Conservation (phyloP, 2,113 vertebrate species). For the Psephotus haematonotus region DNA sequence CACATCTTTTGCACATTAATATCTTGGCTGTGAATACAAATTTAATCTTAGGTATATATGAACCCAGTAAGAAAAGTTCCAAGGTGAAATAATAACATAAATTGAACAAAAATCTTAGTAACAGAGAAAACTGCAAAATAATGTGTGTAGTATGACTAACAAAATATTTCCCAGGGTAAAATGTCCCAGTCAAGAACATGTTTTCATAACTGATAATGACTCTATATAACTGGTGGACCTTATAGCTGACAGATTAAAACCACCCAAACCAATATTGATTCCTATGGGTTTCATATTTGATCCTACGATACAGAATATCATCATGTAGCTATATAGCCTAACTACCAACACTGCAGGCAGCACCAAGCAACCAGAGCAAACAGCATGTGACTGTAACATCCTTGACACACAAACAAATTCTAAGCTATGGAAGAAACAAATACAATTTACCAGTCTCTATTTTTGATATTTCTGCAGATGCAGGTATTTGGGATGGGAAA, state of each 20-base stretch:
- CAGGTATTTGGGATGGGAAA: neutral
- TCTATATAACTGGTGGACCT: neutral
- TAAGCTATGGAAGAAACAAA: neutral
- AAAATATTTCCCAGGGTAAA: neutral
- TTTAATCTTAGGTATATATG: neutral
- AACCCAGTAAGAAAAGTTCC: neutral
- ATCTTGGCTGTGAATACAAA: neutral
- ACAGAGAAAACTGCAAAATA: neutral
- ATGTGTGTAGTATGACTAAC: fast-evolving
- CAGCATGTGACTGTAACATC: neutral
- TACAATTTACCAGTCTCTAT: slow-evolving; percentile 11
- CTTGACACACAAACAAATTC: neutral
- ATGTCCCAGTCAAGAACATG: neutral
- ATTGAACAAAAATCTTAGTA: neutral
- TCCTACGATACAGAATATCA: neutral
- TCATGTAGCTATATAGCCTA: neutral
- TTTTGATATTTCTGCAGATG: slow-evolving; percentile 35
- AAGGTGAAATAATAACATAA: neutral
- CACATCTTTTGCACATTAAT: neutral
- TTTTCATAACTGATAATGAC: neutral
- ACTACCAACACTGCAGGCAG: neutral
- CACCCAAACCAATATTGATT: neutral
- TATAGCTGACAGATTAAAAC: neutral
- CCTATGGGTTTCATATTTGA: neutral
- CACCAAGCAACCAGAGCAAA: neutral